These are phyloP conservation scores for Scalopus aquaticus DNA, from an alignment of 2,113 vertebrate genomes.

Conservation along the genomic window DNA sequence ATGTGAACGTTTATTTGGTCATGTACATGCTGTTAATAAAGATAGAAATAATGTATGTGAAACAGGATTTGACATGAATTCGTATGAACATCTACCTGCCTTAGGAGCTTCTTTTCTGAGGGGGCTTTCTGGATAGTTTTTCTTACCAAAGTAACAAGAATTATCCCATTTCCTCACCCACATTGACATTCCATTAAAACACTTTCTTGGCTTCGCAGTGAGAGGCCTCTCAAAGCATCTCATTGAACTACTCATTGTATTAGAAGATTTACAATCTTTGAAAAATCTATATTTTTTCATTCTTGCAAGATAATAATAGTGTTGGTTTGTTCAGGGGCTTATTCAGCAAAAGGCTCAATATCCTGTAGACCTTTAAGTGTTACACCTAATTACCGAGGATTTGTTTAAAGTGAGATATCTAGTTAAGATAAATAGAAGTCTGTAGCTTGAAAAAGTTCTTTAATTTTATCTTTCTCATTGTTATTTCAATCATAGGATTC, in stretches of 20 bases:
- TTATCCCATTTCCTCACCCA: background rate
- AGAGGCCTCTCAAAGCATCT: conserved; percentile 16
- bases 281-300: conserved; percentile 20
- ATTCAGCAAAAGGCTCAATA: background rate
- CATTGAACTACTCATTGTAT: background rate
- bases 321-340: background rate
- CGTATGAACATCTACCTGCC: background rate
- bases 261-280: conserved; percentile 23
- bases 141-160: background rate
- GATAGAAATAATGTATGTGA: conserved; percentile 3
- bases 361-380: background rate
- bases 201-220: conserved; percentile 35
- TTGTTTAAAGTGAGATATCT: conserved; percentile 14
- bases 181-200: background rate
- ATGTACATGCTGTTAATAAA: conserved; percentile 30
- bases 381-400: background rate
- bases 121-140: background rate
- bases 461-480: conserved; percentile 23
- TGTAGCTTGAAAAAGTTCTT: background rate
- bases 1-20: conserved; percentile 15
- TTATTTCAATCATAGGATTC: background rate
- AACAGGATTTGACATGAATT: conserved; percentile 32
- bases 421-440: conserved; percentile 1
- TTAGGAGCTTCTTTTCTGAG: background rate
- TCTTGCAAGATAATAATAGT: background rate